Evolutionary conservation across 2,113 vertebrate species (phyloP).

Genomic region (Noctilio leporinus): DNA sequence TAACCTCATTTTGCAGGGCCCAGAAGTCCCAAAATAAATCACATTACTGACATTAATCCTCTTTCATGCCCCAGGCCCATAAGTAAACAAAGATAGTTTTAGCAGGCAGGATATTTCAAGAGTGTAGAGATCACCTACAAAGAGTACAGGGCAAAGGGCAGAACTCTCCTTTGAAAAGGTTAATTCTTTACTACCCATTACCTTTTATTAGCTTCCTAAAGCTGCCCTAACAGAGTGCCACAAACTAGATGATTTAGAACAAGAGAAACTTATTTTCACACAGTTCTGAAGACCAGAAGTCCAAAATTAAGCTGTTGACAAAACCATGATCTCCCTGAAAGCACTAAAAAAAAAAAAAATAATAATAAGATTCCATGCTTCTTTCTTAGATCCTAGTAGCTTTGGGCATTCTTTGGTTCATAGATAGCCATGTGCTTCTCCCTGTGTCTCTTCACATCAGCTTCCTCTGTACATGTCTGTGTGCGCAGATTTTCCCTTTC

Average conservation of each 20-base stretch:
- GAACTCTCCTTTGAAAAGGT: not conserved
- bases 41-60: not conserved
- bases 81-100: not conserved
- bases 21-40: not conserved
- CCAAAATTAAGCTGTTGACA: not conserved
- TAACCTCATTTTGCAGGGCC: not conserved
- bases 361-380: not conserved
- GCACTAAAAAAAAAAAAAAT: accelerated
- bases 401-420: not conserved
- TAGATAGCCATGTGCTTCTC: not conserved
- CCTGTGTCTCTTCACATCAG: not conserved
- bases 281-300: not conserved
- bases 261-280: not conserved
- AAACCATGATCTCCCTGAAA: not conserved
- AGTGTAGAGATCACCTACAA: not conserved
- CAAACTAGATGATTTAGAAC: not conserved
- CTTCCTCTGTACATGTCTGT: not conserved
- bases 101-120: not conserved
- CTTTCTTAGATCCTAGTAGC: not conserved
- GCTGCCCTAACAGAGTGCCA: not conserved
- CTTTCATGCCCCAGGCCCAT: too few species aligned
- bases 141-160: not conserved
- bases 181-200: not conserved
- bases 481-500: not conserved
- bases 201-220: not conserved